Conservation (phyloP, 1,140 invertebrate genomes). For the Himalopsyche phryganea region DNA sequence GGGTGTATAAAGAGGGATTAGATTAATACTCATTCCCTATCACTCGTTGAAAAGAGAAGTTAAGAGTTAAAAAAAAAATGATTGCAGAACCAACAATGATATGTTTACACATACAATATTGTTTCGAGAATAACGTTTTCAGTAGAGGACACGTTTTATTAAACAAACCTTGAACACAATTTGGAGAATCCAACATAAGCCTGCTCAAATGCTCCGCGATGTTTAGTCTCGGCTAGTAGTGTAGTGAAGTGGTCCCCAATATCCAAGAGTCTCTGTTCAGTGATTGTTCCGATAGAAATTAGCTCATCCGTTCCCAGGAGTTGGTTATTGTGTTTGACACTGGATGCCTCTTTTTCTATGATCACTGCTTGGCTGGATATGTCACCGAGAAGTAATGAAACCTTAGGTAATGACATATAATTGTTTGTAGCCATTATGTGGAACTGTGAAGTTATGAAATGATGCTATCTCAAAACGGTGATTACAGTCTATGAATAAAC, state of each 20-base stretch:
- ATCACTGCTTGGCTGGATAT: conserved; percentile 45
- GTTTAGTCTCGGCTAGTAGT: conserved; percentile 78
- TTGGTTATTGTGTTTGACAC: background rate
- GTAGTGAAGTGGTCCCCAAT: conserved; percentile 72
- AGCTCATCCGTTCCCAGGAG: conserved; percentile 9
- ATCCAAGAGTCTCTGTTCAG: conserved; percentile 44
- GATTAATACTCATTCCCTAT: too few relatives aligned
- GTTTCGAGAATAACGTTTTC: too few relatives aligned
- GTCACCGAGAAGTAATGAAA: conserved; percentile 54
- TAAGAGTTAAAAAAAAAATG: too few relatives aligned
- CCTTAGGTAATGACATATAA: conserved; percentile 34
- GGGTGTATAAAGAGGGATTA: too few relatives aligned
- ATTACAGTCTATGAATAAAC: too few relatives aligned
- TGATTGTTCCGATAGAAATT: conserved; percentile 34
- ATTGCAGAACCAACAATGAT: too few relatives aligned
- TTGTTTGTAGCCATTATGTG: background rate
- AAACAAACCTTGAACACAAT: conserved; percentile 56
- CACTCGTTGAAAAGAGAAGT: too few relatives aligned
- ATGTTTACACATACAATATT: too few relatives aligned
- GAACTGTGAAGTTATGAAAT: too few relatives aligned
- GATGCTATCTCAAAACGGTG: too few relatives aligned
- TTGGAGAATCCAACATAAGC: conserved; percentile 85
- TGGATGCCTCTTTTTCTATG: conserved; percentile 16
- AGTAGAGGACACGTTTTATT: too few relatives aligned
- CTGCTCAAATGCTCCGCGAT: conserved; percentile 94